Evolutionary conservation across 2,113 vertebrate genomes (phyloP), one percentile per base, ranked within the genome.

Genomic region (Stegastes partitus): DNA sequence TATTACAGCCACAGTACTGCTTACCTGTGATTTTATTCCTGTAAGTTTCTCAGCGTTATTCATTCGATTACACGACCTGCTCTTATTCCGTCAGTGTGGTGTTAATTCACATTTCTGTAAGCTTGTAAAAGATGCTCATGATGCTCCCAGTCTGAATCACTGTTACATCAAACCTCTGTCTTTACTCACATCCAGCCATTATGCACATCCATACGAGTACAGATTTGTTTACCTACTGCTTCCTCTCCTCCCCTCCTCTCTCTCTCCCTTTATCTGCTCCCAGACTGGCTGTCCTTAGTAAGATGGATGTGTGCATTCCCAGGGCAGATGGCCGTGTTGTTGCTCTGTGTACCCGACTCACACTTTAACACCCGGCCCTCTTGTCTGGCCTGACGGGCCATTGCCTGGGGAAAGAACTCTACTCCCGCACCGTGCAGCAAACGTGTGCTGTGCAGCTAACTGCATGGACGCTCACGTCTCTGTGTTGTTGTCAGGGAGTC

Each of bases 221-320:
- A 61, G 15, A 68, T 70, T 57, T 53, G 21, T 4, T 61, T 74
- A 44, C 58, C 50, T 4, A 31, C 77, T 65, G 62, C 37, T 68
- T 68, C 68, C 18, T 74, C 57, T 63, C 57, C 28, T 34, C 14
- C 49, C 56, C 39, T 31, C 42, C 39, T 64, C 12, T 26, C 56
- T 66, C 12, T 26, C 34, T 61, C 39, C 44, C 49, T 89, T 79
- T 86, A 82, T 82, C 78, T 84, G 49, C 53, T 83, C 77, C 62
- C 62, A 64, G 84, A 82, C 82, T 76, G 67, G 68, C 53, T 84
- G 89, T 89, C 84, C 82, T 89, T 61, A 82, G 83, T 89, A 93
- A 93, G 92, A 94, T 92, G 85, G 87, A 94, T 93, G 91, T 82
- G 77, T 82, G 87, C 89, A 80, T 89, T 92, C 89, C 90, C 86